Base-by-base conservation (phyloP, 2,113 vertebrate species). In the Lipophrys pholis region DNA sequence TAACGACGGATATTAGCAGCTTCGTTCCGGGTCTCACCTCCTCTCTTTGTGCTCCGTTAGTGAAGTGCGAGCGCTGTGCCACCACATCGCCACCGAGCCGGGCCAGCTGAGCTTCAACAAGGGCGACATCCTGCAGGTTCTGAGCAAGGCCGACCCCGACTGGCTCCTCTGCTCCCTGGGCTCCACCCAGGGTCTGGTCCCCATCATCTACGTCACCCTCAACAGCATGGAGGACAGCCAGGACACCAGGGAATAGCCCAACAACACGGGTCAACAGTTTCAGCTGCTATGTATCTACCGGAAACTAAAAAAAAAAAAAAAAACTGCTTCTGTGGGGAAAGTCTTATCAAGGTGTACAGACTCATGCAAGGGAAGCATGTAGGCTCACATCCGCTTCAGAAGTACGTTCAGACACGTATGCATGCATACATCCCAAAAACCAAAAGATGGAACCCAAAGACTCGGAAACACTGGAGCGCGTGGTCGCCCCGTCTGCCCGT, bases 21-120 rank as follows among this genome's bases (percentile, higher is more conserved):
- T 46, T 11, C 45, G 12, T 1, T 6, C 11, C 11, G 16, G 0
- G 43, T 50, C 7, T 17, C 46, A 38, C 46, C 41, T 63, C 15
- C 14, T 6, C 0, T 16, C 17, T 73, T 69, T 83, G 17, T 84
- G 11, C 11, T 56, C 35, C 72, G 3, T 43, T 93, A 99, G 97
- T 2, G 92, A 95, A 70, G 96, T 97, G 14, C 95, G 95, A 81
- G 96, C 97, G 0, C 80, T 97, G 70, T 97, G 97, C 80, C 96
- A 97, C 90, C 97, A 96, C 82, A 93, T 96, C 14, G 97, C 97
- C 86, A 95, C 95, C 0, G 96, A 97, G 87, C 89, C 93, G 0
- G 96, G 95, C 51, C 98, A 97, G 70, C 95, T 97, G 86, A 97
- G 97, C 93, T 97, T 99, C 95, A 94, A 88, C 82, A 97, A 97